These are phyloP conservation scores for Montipora cactus DNA, from an alignment of 64 coral and sea anemone species.

Conservation along the genomic window DNA sequence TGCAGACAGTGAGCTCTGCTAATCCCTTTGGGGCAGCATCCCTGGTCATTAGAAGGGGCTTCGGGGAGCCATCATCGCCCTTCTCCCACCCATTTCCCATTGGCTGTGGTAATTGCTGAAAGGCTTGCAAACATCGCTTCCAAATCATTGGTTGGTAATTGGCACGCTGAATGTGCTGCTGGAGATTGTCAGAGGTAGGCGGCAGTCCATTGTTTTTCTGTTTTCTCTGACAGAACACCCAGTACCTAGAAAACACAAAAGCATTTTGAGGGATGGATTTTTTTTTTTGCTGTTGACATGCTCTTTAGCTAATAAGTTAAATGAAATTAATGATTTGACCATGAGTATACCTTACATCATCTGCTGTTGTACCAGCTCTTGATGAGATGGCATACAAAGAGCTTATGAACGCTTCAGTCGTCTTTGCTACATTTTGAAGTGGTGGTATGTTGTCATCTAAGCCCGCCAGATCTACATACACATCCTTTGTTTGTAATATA, in stretches of 20 bases:
- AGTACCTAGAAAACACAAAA: constrained; percentile 19
- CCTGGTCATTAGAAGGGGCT: constrained; percentile 17
- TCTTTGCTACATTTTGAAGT: not conserved
- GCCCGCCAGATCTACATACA: not conserved
- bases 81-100: too few species aligned
- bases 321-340: constrained; percentile 7
- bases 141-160: constrained; percentile 19
- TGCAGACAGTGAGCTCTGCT: constrained; percentile 38
- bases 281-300: not conserved
- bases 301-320: not conserved
- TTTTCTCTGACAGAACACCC: constrained; percentile 28
- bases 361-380: constrained; percentile 56
- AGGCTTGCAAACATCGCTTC: constrained; percentile 7
- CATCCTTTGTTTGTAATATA: constrained; percentile 11
- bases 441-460: constrained; percentile 15
- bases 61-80: not conserved
- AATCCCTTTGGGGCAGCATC: constrained; percentile 35
- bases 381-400: constrained; percentile 35
- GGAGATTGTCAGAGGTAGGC: not conserved
- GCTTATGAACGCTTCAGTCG: constrained; percentile 21
- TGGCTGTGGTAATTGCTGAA: constrained; percentile 24
- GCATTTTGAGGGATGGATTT: constrained; percentile 8
- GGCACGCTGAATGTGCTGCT: constrained; percentile 2
- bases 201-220: constrained; percentile 6
- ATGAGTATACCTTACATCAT: constrained; percentile 26